Evolutionary conservation across 2,797 vertebrate species (phyloP).

Genomic region (Chromis chromis): DNA sequence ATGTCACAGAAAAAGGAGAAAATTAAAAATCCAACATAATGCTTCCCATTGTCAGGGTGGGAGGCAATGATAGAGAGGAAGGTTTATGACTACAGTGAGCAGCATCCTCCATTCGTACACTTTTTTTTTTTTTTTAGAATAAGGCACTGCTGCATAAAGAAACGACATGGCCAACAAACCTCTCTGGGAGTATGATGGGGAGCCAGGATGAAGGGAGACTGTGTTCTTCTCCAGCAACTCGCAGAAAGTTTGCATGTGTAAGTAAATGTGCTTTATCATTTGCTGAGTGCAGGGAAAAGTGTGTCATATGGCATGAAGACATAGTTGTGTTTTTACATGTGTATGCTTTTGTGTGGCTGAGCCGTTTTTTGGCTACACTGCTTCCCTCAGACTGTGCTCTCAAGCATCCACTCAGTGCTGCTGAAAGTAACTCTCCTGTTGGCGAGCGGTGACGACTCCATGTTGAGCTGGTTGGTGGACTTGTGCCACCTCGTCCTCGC

Average conservation of each 20-base stretch:
- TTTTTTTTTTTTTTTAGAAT: constrained; percentile 74
- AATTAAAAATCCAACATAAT: constrained; percentile 65
- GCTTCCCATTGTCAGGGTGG: constrained; percentile 53
- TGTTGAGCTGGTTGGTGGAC: constrained; percentile 92
- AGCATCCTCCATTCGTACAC: constrained; percentile 87
- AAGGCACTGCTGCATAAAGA: constrained; percentile 89
- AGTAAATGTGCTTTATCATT: constrained; percentile 62
- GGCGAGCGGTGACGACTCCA: constrained; percentile 85
- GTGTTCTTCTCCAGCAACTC: constrained; percentile 75
- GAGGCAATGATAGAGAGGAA: constrained; percentile 73
- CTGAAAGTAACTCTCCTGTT: constrained; percentile 91
- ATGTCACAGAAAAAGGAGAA: constrained; percentile 78
- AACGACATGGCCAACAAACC: constrained; percentile 78
- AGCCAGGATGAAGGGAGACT: constrained; percentile 74
- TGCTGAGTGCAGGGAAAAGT: constrained; percentile 55
- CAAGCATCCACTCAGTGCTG: constrained; percentile 98
- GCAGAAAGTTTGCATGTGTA: constrained; percentile 68
- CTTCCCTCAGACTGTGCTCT: constrained; percentile 92
- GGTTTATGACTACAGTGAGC: constrained; percentile 83
- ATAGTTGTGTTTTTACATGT: constrained; percentile 68
- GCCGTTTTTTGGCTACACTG: constrained; percentile 42
- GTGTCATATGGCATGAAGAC: constrained; percentile 71
- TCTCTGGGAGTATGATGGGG: constrained; percentile 76
- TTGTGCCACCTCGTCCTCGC: constrained; percentile 93
- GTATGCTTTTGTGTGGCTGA: constrained; percentile 48